Base-by-base conservation (phyloP, 1,140 invertebrate genomes). In the Akabosia matsudoensis region DNA sequence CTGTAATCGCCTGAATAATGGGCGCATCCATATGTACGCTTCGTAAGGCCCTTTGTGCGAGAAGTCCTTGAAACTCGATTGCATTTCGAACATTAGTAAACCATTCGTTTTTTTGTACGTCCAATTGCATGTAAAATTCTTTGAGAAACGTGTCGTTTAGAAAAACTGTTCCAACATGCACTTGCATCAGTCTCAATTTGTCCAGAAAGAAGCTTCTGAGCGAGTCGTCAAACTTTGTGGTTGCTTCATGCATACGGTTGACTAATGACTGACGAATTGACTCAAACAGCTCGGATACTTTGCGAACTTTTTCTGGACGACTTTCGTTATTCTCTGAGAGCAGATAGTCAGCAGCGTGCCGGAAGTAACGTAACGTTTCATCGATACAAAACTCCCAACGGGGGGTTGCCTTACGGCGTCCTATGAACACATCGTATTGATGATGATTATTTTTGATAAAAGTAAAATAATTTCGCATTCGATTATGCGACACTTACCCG, bases 321-420 rank as follows among this genome's bases (percentile, higher is more conserved):
- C 82, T 82, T 77, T 76, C 82, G 74, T 85, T 84, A 71, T 84
- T 82, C 4, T 84, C 82, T 76, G 88, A 85, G 61, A 87, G 84
- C 22, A 89, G 81, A 3, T 86, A 84, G n/a, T 88, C 84, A 26
- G 89, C 79, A 18, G 86, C 89, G 74, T 88, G 85, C 14, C 86
- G 85, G 83, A 90, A 87, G 78, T 86, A 87, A 33, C 84, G 84
- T 45, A 86, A 83, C 1, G 88, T 83, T 14, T 86, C 84, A 73
- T 84, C 82, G 31, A 88, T 84, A 81, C 89, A 90, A 79, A 87
- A 86, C 80, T 88, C 86, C 88, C 88, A 89, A 28, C 88, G 83
- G 70, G 87, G 86, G 33, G 85, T 79, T 31, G 86, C 84, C 28
- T 67, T 3, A 1, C 73, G 85, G 82, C 28, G 84, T 79, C 33